Evolutionary conservation across 2,888 invertebrate genomes (phyloP), one percentile per base, ranked within the genome.

Genomic region (Xanthorhoe designata): DNA sequence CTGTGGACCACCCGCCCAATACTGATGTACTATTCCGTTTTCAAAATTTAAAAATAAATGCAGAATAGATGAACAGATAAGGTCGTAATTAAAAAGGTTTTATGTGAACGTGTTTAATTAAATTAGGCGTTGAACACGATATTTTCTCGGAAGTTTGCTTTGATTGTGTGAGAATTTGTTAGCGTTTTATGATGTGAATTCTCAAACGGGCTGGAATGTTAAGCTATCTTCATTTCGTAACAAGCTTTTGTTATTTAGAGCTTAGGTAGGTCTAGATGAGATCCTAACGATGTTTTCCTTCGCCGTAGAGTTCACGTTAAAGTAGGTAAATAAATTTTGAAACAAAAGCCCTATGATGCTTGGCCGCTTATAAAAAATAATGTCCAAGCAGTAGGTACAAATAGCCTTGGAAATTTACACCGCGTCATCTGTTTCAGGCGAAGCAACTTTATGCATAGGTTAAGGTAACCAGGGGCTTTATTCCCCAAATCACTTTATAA

Each of bases 1-100:
- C 73, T 75, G 63, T 69, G 78, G 88, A 89, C 88, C 89, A 88
- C 88, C 89, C 87, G 85, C 79, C 75, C 79, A 78, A 79, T 75
- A 75, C 77, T 82, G 78, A 80, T 72, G 76, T 73, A 73, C 73
- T 75, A 75, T 76, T 73, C 73, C 61, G 61, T 65, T 72, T 71
- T 53, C 56, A 72, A 75, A 69, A 58, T 69, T 71, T 57, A 61
- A 72, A 74, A 69, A 52, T 15, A 56, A 38, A 47, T 56, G 49
- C 53, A 60, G 56, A 62, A 61, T 68, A 64, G 64, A 74, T 77
- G 66, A 64, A 66, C 65, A 72, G 77, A 76, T 75, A 69, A 75
- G 72, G 68, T 64, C 67, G 70, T 72, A 71, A 77, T 75, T 75
- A 77, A 74, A 75, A 71, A 72, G 64, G 68, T 72, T 69, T 66